A percentile compares a stretch with the other conserved stretches of the same genome.
These are phyloP conservation scores for Rhynchopsitta pachyrhyncha DNA, from an alignment of 2,113 vertebrate genomes.

Conservation along the genomic window DNA sequence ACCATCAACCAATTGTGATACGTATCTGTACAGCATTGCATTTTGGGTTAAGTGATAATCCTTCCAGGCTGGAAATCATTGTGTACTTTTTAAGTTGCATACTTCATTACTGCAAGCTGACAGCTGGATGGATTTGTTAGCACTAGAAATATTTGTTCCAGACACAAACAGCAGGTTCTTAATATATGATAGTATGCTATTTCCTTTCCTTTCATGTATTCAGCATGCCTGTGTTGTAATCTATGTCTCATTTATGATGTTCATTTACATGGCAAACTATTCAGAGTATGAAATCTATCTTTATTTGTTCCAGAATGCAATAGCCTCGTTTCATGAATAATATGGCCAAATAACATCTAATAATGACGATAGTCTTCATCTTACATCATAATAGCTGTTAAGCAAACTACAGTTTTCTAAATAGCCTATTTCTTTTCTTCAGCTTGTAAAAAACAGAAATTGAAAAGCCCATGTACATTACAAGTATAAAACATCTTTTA, in stretches of 20 bases:
- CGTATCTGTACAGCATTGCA: slow-evolving; percentile 40
- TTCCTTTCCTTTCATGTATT: slow-evolving; percentile 12
- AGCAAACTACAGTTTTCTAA: not conserved
- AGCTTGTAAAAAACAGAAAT: not conserved
- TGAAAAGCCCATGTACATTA: not conserved
- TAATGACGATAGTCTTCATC: not conserved
- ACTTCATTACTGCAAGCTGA: slow-evolving; percentile 58
- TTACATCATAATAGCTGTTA: not conserved
- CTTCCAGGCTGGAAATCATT: slow-evolving; percentile 55
- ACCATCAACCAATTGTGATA: slow-evolving; percentile 60
- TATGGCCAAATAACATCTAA: not conserved
- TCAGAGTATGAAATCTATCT: slow-evolving; percentile 26
- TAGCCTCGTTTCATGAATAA: not conserved
- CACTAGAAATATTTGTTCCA: slow-evolving; percentile 56
- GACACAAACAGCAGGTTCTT: slow-evolving; percentile 34
- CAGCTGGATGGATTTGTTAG: slow-evolving; percentile 54
- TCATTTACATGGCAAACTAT: slow-evolving; percentile 20
- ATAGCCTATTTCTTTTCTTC: not conserved
- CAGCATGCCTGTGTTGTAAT: not conserved
- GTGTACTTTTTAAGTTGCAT: slow-evolving; percentile 62
- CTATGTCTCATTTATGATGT: not conserved
- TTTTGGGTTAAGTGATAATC: slow-evolving; percentile 65
- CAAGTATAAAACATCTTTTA: not conserved
- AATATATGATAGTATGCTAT: slow-evolving; percentile 22
- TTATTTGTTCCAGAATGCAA: slow-evolving; percentile 42